Conservation (phyloP, 2,888 invertebrate species). For the Myathropa florea region DNA sequence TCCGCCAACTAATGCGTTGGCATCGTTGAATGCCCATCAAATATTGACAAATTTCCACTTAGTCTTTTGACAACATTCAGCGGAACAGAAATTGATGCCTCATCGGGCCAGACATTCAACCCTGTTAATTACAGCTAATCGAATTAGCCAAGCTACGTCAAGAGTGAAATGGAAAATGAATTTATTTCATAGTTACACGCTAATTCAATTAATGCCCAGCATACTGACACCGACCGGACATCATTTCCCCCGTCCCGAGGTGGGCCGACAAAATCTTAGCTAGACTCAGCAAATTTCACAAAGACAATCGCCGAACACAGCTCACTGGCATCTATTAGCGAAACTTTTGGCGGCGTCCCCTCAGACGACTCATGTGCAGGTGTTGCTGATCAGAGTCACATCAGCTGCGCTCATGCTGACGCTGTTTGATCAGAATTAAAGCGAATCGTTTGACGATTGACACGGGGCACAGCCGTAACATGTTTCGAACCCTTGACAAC, state of each 20-base stretch:
- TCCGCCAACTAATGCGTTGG: too few species aligned
- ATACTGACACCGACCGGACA: neutral
- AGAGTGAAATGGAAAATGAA: constrained; percentile 34
- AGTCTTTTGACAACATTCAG: neutral
- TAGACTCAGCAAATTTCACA: constrained; percentile 16
- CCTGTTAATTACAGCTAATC: constrained; percentile 22
- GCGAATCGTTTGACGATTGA: constrained; percentile 17
- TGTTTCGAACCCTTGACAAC: neutral
- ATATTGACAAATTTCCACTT: neutral
- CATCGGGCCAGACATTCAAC: constrained; percentile 1
- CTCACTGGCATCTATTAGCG: constrained; percentile 11
- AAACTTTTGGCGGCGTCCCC: neutral
- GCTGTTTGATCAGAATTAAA: constrained; percentile 14
- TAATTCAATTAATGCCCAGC: constrained; percentile 24
- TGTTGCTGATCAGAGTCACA: constrained; percentile 33
- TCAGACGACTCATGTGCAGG: neutral
- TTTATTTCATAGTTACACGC: constrained; percentile 18
- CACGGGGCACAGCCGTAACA: constrained; percentile 6
- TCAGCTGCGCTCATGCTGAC: too few species aligned
- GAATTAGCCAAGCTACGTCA: neutral
- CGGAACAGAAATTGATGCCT: neutral
- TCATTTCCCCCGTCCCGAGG: neutral
- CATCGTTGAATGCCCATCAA: neutral
- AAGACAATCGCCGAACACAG: neutral
- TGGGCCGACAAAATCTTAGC: neutral